Conservation (phyloP, 2,113 vertebrate species). For the Fulica atra region DNA sequence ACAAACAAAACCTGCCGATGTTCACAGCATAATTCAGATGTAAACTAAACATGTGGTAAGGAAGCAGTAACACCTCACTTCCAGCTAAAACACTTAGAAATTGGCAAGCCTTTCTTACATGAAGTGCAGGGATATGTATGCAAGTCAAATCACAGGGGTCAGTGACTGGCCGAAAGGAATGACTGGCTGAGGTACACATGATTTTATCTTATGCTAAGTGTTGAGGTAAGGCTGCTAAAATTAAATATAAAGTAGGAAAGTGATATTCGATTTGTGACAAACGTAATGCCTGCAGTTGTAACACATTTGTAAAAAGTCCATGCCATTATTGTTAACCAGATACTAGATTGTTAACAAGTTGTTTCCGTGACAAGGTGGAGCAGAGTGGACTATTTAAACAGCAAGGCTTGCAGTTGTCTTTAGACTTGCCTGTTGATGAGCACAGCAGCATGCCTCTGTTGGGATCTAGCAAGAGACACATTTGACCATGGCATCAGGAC, state of each 20-base stretch:
- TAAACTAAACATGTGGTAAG: neutral
- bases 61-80: neutral
- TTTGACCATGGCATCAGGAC: neutral
- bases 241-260: neutral
- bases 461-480: neutral
- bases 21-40: neutral
- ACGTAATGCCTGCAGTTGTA: neutral
- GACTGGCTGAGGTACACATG: neutral
- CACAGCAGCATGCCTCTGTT: neutral
- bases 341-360: neutral
- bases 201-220: neutral
- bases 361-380: neutral
- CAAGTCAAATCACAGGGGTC: neutral
- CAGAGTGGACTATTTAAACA: neutral
- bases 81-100: neutral
- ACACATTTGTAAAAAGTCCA: neutral
- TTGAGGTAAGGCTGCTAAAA: neutral
- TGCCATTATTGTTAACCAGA: neutral
- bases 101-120: neutral
- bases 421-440: neutral
- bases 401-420: neutral
- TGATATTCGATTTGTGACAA: neutral
- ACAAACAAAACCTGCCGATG: neutral
- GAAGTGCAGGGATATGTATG: neutral
- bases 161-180: neutral